Percentiles rank a stretch among this genome's conserved stretches.
Evolutionary conservation across 2,888 invertebrate species (phyloP).

Genomic region (Drosophila yooni): DNA sequence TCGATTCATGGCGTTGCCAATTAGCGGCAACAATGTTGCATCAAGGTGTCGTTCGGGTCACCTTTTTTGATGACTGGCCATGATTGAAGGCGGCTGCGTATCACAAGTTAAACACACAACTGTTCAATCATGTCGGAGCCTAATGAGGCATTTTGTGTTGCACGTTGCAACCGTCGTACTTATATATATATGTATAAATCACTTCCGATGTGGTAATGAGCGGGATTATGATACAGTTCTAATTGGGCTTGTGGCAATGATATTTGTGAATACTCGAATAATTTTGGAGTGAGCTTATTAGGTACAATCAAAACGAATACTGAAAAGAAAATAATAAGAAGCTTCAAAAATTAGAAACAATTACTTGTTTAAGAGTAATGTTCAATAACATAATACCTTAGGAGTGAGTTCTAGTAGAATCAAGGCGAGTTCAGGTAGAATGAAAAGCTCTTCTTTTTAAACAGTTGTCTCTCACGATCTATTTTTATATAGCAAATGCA

Average conservation of each 20-base stretch:
- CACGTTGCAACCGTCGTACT: constrained; percentile 30
- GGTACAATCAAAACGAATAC: not conserved
- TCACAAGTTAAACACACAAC: constrained; percentile 32
- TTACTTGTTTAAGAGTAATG: not conserved
- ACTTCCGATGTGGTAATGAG: constrained; percentile 65
- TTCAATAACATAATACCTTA: not conserved
- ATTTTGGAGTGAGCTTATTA: constrained; percentile 2
- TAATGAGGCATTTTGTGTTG: constrained; percentile 32
- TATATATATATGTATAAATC: constrained; percentile 27
- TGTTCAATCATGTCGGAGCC: not conserved
- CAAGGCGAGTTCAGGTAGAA: not conserved
- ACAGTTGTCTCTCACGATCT: not conserved
- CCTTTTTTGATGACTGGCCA: constrained; percentile 73
- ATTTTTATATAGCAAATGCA: not conserved
- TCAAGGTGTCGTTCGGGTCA: constrained; percentile 71
- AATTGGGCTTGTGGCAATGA: constrained; percentile 10
- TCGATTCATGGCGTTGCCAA: constrained; percentile 42
- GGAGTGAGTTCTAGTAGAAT: not conserved
- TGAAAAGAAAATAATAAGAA: not conserved
- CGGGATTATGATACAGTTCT: constrained; percentile 25
- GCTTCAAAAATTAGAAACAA: not conserved
- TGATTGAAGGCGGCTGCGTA: constrained; percentile 43
- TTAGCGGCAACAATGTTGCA: constrained; percentile 54
- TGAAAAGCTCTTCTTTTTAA: not conserved
- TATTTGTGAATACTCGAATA: not conserved